phyloP scores from a whole-genome alignment of 2,888 invertebrate genomes.

The Perizoma flavofasciatum region DNA sequence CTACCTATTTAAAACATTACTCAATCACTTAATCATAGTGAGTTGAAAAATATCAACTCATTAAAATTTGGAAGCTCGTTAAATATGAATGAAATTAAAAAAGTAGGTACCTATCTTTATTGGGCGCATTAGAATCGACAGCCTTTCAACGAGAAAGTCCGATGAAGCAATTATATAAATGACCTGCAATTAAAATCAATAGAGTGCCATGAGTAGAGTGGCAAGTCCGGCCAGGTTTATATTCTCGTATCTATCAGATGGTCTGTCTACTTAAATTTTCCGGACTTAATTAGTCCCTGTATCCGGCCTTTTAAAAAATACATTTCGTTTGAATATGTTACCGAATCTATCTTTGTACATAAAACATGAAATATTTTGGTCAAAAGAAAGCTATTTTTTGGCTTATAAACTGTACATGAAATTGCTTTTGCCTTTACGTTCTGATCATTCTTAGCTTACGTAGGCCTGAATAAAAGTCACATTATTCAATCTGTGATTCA shows the following conservation, averaged over 20 bases:
- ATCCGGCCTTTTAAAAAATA: no score
- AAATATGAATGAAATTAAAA: constrained; percentile 58
- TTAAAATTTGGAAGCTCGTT: constrained; percentile 57
- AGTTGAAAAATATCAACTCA: constrained; percentile 50
- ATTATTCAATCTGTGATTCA: no score
- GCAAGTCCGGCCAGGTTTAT: constrained; percentile 39
- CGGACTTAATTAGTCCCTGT: no score
- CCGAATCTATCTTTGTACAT: no score
- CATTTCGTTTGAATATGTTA: no score
- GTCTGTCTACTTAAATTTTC: no score
- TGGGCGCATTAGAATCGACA: constrained; percentile 70
- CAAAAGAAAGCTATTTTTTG: no score
- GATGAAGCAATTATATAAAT: constrained; percentile 79
- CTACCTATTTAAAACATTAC: constrained; percentile 31
- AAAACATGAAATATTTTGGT: no score
- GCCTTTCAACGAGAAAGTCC: constrained; percentile 71
- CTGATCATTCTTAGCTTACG: no score
- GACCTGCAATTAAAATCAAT: constrained; percentile 75
- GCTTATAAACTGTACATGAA: no score
- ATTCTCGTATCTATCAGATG: not conserved
- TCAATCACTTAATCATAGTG: constrained; percentile 45
- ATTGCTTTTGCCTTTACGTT: no score
- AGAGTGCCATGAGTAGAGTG: constrained; percentile 58
- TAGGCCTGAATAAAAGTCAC: no score
- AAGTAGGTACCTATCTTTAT: constrained; percentile 69